phyloP scores from a whole-genome alignment of 2,797 vertebrate genomes.

The Vultur gryphus region DNA sequence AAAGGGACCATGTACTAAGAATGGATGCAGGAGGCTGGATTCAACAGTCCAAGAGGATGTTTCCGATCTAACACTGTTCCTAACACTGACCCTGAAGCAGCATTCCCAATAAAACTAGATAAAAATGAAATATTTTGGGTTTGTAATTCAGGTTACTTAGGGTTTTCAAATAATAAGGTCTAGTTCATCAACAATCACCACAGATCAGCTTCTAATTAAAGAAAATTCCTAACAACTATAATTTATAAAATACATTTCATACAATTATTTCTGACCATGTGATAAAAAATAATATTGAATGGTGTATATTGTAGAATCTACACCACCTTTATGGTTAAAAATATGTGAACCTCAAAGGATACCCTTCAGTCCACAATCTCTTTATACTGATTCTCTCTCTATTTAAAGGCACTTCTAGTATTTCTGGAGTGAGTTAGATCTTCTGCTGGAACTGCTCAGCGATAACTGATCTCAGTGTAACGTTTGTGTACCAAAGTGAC shows the following conservation, averaged over 20 bases:
- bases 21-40: not conserved
- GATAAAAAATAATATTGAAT: not conserved
- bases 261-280: not conserved
- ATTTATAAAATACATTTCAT: not conserved
- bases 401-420: not conserved
- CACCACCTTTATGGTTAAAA: not conserved
- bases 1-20: not conserved
- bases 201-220: not conserved
- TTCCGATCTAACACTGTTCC: not conserved
- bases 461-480: not conserved
- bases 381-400: not conserved
- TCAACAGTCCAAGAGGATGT: not conserved
- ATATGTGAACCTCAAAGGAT: not conserved
- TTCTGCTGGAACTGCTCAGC: not conserved
- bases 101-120: not conserved
- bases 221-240: not conserved
- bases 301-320: not conserved
- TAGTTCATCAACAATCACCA: not conserved
- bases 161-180: not conserved
- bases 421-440: not conserved
- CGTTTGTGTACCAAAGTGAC: not conserved
- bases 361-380: not conserved
- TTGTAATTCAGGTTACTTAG: not conserved
- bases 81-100: not conserved
- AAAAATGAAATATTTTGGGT: not conserved